These are phyloP conservation scores for Petrocephalus zakoni DNA, from an alignment of 2,113 vertebrate genomes.

Conservation along the genomic window DNA sequence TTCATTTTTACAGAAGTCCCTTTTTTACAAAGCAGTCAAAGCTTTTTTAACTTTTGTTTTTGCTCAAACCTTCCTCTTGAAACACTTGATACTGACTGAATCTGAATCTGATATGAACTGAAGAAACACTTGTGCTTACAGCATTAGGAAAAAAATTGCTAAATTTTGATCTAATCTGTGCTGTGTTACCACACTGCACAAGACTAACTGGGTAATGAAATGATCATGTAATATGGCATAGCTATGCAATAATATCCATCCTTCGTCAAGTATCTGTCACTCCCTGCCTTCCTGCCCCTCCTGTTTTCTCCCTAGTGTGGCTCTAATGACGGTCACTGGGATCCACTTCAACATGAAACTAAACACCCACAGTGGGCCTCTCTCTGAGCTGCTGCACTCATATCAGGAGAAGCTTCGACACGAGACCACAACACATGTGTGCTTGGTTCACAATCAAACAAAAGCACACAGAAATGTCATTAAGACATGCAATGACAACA, in stretches of 20 bases:
- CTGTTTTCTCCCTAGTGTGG: too few species aligned
- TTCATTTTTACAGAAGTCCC: too few species aligned
- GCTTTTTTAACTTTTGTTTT: too few species aligned
- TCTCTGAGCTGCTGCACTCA: constrained; percentile 6
- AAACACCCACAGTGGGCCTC: not conserved
- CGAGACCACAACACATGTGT: not conserved
- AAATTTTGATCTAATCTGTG: not conserved
- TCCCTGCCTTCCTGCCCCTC: too few species aligned
- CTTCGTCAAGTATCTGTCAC: not conserved
- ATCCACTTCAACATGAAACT: constrained; percentile 15
- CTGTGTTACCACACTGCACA: not conserved
- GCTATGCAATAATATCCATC: not conserved
- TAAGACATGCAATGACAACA: constrained; percentile 16
- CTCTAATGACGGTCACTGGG: not conserved
- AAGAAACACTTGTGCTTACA: not conserved
- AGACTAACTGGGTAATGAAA: not conserved
- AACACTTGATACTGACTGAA: not conserved
- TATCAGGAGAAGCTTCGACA: constrained; percentile 21
- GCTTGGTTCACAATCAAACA: constrained; percentile 18
- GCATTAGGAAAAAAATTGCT: not conserved
- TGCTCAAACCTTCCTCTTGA: too few species aligned
- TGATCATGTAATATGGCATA: not conserved
- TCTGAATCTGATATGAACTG: not conserved
- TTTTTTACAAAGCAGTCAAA: too few species aligned
- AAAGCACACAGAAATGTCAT: constrained; percentile 17